Evolutionary conservation across 1,140 invertebrate species (phyloP).

Genomic region (Orius insidiosus): DNA sequence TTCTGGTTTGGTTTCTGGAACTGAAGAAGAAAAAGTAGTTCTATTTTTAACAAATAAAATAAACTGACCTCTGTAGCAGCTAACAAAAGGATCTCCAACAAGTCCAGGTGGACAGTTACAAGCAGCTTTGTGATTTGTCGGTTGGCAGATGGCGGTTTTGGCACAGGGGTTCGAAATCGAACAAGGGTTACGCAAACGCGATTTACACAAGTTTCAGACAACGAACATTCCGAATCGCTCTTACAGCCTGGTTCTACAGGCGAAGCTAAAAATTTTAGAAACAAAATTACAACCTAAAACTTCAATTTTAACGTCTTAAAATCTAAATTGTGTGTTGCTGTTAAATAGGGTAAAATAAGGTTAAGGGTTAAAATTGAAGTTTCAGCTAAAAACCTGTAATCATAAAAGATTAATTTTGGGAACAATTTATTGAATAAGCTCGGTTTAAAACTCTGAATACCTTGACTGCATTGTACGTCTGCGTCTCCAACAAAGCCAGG

Average conservation of each 20-base stretch:
- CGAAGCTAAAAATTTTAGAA: slow-evolving; percentile 25
- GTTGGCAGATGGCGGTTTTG: slow-evolving; percentile 55
- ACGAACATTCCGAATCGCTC: slow-evolving; percentile 48
- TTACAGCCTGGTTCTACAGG: slow-evolving; percentile 41
- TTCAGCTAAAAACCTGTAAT: slow-evolving; percentile 9
- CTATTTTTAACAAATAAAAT: background rate
- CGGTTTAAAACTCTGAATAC: slow-evolving; percentile 30
- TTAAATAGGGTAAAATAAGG: background rate
- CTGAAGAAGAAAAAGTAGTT: slow-evolving; percentile 21
- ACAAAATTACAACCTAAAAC: background rate
- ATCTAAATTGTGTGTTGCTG: slow-evolving; percentile 1
- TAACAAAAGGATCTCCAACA: slow-evolving; percentile 61
- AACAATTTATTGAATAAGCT: too few relatives aligned
- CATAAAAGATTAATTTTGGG: slow-evolving; percentile 10
- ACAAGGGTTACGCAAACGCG: slow-evolving; percentile 62
- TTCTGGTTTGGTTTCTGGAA: slow-evolving; percentile 35
- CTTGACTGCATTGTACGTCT: slow-evolving; percentile 56
- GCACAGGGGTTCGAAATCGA: slow-evolving; percentile 55
- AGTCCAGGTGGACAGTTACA: slow-evolving; percentile 59
- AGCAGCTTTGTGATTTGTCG: slow-evolving; percentile 51
- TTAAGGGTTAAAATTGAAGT: background rate
- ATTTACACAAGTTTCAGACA: slow-evolving; percentile 53
- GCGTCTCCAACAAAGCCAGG: slow-evolving; percentile 67
- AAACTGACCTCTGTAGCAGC: slow-evolving; percentile 46
- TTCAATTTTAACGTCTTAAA: background rate